Conservation (phyloP, 2,797 vertebrate species). For the Carduelis carduelis region DNA sequence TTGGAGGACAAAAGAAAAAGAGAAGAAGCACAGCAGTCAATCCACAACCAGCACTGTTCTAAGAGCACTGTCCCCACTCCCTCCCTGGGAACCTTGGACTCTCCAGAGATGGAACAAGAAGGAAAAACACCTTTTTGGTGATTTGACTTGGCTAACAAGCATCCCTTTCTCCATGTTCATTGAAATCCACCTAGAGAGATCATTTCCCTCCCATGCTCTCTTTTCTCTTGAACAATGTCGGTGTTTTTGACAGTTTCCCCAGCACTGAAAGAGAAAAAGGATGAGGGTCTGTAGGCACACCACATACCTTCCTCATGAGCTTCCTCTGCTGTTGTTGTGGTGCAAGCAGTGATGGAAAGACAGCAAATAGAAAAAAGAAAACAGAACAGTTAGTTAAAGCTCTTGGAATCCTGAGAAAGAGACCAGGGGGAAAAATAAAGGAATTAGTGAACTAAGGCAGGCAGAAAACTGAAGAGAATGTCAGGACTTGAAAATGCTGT, state of each 20-base stretch:
- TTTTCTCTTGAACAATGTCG: neutral
- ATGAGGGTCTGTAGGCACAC: neutral
- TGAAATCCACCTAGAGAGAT: neutral
- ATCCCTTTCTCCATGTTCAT: neutral
- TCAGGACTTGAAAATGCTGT: slow-evolving; percentile 15
- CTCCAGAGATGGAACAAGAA: neutral
- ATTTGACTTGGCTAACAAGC: neutral
- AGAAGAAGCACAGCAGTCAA: slow-evolving; percentile 35
- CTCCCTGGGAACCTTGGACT: neutral
- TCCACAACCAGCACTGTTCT: neutral
- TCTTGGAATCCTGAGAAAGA: slow-evolving; percentile 21
- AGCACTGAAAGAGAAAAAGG: slow-evolving; percentile 34
- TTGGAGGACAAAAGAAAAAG: slow-evolving; percentile 41
- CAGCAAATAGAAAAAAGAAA: neutral
- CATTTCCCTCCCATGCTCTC: neutral
- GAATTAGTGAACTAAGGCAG: slow-evolving; percentile 10
- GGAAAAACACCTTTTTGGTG: neutral
- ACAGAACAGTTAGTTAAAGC: slow-evolving; percentile 37
- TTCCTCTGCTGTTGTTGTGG: slow-evolving; percentile 29
- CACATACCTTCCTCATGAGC: slow-evolving; percentile 69
- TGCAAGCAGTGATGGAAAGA: slow-evolving; percentile 3
- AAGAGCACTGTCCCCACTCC: neutral
- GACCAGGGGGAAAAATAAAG: neutral
- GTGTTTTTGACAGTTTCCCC: neutral
- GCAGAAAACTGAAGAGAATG: slow-evolving; percentile 13